Percentiles rank a stretch among this genome's conserved stretches.
These are phyloP conservation scores for Noctua janthina DNA, from an alignment of 2,888 invertebrate species.

Conservation along the genomic window DNA sequence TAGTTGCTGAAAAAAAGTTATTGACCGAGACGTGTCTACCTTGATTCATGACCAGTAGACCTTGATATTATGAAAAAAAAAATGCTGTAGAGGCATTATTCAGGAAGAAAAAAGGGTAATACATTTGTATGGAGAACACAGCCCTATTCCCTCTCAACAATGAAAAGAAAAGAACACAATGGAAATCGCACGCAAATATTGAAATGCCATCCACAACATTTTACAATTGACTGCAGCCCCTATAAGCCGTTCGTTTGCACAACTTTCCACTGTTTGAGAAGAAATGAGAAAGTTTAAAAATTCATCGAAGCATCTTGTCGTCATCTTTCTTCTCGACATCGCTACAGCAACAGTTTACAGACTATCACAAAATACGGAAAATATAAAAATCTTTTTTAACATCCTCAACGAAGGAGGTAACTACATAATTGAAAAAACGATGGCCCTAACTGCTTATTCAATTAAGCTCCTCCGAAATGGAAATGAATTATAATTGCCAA, in stretches of 20 bases:
- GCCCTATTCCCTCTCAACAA: too few relatives aligned
- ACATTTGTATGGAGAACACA: too few relatives aligned
- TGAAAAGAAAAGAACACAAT: too few relatives aligned
- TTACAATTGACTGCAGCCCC: background rate
- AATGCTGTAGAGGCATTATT: too few relatives aligned
- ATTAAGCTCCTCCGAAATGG: constrained; percentile 57
- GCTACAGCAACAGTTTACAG: background rate
- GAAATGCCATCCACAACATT: background rate
- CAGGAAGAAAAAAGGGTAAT: too few relatives aligned
- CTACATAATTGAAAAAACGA: constrained; percentile 49
- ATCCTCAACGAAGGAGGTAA: constrained; percentile 15
- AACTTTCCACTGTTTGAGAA: background rate
- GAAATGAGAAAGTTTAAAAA: background rate
- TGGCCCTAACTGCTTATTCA: constrained; percentile 51
- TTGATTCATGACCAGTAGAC: too few relatives aligned
- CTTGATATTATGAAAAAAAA: too few relatives aligned
- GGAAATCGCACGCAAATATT: too few relatives aligned
- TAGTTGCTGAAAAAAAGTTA: too few relatives aligned
- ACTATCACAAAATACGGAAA: background rate
- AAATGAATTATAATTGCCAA: constrained; percentile 63
- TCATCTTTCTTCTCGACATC: background rate
- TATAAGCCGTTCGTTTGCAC: too few relatives aligned
- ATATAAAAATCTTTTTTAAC: constrained; percentile 5
- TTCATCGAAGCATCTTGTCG: background rate
- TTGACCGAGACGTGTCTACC: too few relatives aligned